Conservation (phyloP, 92 coral and sea anemone species). For the Meandrina meandrites region DNA sequence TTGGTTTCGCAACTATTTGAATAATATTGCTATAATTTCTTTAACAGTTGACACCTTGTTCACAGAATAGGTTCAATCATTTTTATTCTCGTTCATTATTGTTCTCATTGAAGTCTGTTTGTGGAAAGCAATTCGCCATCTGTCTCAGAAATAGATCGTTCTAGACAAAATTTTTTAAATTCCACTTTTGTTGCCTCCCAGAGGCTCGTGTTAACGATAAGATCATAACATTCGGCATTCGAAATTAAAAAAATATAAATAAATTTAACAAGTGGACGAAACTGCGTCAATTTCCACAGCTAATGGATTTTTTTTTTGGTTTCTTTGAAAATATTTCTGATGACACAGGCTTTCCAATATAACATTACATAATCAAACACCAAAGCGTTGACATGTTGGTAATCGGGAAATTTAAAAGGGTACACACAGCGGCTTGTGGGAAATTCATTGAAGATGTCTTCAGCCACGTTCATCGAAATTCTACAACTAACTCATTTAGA, state of each 20-base stretch:
- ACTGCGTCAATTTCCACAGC: neutral
- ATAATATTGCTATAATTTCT: slow-evolving; percentile 1
- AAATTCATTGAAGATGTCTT: neutral
- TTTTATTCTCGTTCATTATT: neutral
- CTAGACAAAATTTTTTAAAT: slow-evolving; percentile 14
- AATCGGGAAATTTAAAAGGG: too few relatives aligned
- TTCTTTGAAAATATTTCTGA: neutral
- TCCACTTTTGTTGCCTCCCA: neutral
- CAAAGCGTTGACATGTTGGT: neutral
- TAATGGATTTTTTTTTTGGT: neutral
- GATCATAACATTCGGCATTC: neutral
- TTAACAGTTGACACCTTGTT: neutral
- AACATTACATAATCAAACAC: neutral
- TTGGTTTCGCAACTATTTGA: neutral
- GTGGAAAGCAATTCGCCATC: neutral
- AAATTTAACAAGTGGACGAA: neutral
- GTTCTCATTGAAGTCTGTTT: too few relatives aligned
- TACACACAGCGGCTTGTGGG: too few relatives aligned
- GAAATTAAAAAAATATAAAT: neutral
- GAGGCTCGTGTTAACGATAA: neutral
- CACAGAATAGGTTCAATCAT: neutral
- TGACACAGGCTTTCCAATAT: neutral
- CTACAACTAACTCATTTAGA: neutral
- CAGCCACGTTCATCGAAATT: neutral
- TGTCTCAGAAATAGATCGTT: neutral